These are phyloP conservation scores for Gouania willdenowi DNA, from an alignment of 2,797 vertebrate genomes.

Conservation along the genomic window DNA sequence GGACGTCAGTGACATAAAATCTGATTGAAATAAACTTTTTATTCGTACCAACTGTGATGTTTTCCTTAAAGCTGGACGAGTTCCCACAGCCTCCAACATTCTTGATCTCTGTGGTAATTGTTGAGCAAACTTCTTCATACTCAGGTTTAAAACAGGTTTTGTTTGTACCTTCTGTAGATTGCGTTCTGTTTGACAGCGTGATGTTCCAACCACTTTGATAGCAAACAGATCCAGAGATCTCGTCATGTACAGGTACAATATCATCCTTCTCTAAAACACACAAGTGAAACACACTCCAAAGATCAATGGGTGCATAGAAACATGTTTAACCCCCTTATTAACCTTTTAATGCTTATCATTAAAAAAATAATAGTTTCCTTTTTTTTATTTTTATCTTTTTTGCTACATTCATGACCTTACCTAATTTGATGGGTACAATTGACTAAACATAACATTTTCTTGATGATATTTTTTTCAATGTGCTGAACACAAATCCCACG, in stretches of 20 bases:
- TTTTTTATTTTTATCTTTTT: too few relatives aligned
- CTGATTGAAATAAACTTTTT: too few relatives aligned
- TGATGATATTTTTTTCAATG: too few relatives aligned
- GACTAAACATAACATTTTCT: too few relatives aligned
- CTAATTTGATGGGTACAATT: too few relatives aligned
- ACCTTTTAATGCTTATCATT: too few relatives aligned
- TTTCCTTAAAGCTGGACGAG: rapidly evolving
- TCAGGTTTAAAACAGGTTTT: neutral
- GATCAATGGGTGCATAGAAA: too few relatives aligned
- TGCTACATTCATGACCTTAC: too few relatives aligned
- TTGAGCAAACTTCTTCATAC: neutral
- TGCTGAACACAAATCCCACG: neutral
- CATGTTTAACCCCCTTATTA: too few relatives aligned
- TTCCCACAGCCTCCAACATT: too few relatives aligned
- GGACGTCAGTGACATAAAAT: too few relatives aligned
- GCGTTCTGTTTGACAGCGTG: neutral
- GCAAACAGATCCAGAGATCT: neutral
- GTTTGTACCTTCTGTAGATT: neutral
- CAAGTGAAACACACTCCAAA: slow-evolving; percentile 10
- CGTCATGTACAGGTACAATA: rapidly evolving
- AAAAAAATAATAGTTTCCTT: too few relatives aligned
- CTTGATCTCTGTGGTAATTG: neutral
- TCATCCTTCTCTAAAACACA: neutral
- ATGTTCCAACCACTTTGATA: slow-evolving; percentile 21
- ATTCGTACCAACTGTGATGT: slow-evolving; percentile 7